Conservation (phyloP, 1,140 invertebrate genomes). For the Atta cephalotes region DNA sequence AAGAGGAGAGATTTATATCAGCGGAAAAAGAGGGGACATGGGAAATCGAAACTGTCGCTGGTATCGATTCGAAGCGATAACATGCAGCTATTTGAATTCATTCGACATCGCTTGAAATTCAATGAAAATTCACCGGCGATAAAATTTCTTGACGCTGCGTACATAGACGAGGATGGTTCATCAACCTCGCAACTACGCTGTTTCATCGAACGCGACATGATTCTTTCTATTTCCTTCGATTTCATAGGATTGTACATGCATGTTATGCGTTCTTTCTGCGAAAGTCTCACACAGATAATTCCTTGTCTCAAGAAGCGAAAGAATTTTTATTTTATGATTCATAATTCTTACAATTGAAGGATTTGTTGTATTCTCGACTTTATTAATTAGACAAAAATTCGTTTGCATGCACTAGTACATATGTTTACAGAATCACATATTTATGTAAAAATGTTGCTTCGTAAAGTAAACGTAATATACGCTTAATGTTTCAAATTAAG, state of each 20-base stretch:
- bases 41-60: slow-evolving; percentile 59
- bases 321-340: background rate
- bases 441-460: too few species aligned
- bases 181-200: slow-evolving; percentile 16
- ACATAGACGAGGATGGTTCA: slow-evolving; percentile 25
- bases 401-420: too few species aligned
- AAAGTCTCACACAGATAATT: background rate
- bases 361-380: too few species aligned
- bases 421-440: too few species aligned
- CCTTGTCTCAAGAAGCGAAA: background rate
- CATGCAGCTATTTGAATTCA: slow-evolving; percentile 63
- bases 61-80: slow-evolving; percentile 66
- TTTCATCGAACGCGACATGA: slow-evolving; percentile 2
- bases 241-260: background rate
- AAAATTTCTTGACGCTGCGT: slow-evolving; percentile 59
- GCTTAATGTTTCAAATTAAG: too few species aligned
- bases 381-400: too few species aligned
- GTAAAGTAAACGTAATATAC: too few species aligned
- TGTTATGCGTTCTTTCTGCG: background rate
- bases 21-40: slow-evolving; percentile 1
- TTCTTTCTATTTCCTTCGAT: background rate
- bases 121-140: slow-evolving; percentile 50
- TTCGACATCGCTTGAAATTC: slow-evolving; percentile 49
- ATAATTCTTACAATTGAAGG: background rate
- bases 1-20: slow-evolving; percentile 40